Conservation (phyloP, 2,797 vertebrate genomes). For the Chrosomus eos region DNA sequence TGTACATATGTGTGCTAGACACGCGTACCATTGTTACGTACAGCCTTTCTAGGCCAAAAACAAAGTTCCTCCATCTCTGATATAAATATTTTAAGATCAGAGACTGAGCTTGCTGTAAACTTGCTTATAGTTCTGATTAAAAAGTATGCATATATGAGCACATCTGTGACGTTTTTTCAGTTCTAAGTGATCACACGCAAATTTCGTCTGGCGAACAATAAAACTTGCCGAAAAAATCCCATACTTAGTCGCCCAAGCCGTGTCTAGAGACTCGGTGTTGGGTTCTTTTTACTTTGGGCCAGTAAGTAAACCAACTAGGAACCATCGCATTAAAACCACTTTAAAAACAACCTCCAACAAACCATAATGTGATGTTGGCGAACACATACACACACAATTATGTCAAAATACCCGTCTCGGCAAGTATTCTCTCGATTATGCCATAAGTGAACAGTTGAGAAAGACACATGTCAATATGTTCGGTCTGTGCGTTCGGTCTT, state of each 20-base stretch:
- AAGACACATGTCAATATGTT: too few relatives aligned
- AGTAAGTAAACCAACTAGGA: neutral
- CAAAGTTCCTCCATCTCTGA: neutral
- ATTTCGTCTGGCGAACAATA: neutral
- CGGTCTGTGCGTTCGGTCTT: too few relatives aligned
- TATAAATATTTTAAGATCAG: neutral
- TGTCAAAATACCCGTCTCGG: too few relatives aligned
- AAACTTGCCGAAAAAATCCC: neutral
- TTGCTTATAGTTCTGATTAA: neutral
- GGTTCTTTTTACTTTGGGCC: neutral
- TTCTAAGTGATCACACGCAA: neutral
- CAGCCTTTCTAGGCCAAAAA: slow-evolving; percentile 19
- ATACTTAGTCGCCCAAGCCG: neutral
- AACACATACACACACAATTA: too few relatives aligned
- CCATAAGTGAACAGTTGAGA: too few relatives aligned
- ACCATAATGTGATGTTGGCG: neutral
- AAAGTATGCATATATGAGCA: neutral
- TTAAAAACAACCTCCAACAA: neutral
- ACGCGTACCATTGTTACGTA: slow-evolving; percentile 11
- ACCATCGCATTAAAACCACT: neutral
- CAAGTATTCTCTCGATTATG: too few relatives aligned
- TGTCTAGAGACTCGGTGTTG: neutral
- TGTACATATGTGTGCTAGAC: neutral
- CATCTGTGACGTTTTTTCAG: neutral
- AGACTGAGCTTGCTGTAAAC: slow-evolving; percentile 4